phyloP scores from a whole-genome alignment of 1,140 invertebrate genomes.

The Hylaeus anthracinus region DNA sequence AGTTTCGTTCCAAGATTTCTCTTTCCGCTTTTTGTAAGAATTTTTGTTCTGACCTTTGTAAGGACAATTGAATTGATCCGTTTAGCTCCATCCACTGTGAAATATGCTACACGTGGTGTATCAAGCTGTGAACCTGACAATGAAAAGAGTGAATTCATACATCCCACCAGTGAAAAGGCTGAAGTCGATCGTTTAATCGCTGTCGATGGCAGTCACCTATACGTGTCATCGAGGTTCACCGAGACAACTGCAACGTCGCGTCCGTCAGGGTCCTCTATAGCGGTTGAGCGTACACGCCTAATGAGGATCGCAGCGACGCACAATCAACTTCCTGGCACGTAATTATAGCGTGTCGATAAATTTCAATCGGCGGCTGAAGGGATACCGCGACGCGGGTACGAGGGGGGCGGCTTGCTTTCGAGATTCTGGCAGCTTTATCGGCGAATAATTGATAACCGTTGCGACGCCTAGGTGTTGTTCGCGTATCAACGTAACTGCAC shows the following conservation, averaged over 20 bases:
- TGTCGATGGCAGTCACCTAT: too few species aligned
- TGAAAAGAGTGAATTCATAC: too few species aligned
- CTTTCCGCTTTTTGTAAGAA: too few species aligned
- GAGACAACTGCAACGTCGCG: neutral
- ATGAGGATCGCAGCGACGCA: slow-evolving; percentile 50
- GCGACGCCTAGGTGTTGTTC: slow-evolving; percentile 18
- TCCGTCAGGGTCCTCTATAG: neutral
- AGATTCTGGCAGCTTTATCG: slow-evolving; percentile 70
- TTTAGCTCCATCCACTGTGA: too few species aligned
- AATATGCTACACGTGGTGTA: too few species aligned
- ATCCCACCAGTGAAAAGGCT: too few species aligned
- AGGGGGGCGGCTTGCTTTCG: slow-evolving; percentile 53
- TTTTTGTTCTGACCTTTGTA: too few species aligned
- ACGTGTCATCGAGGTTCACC: neutral
- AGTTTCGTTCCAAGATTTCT: too few species aligned
- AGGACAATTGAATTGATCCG: too few species aligned
- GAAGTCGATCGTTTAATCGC: too few species aligned
- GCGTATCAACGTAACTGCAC: slow-evolving; percentile 11
- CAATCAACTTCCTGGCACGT: slow-evolving; percentile 67
- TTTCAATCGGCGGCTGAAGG: slow-evolving; percentile 68
- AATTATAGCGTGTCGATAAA: slow-evolving; percentile 77
- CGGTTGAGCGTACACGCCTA: slow-evolving; percentile 36
- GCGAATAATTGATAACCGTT: slow-evolving; percentile 65
- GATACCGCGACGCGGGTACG: slow-evolving; percentile 3
- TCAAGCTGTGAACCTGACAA: too few species aligned